phyloP scores from a whole-genome alignment of 2,113 vertebrate genomes.

The Meriones unguiculatus region DNA sequence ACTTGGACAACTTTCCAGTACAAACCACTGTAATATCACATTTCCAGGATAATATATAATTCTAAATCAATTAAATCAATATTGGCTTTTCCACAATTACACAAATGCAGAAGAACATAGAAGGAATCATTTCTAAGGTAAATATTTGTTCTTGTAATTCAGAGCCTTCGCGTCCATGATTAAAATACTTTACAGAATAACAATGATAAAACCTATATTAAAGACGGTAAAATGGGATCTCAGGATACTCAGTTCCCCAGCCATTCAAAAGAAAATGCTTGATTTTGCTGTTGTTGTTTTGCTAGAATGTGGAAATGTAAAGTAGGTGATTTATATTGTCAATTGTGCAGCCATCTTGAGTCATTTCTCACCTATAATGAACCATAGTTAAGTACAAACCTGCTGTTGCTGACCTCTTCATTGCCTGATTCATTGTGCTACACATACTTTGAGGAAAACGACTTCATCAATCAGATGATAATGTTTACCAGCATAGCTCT shows the following conservation, averaged over 20 bases:
- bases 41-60: constrained; percentile 8
- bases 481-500: constrained; percentile 80
- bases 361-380: constrained; percentile 82
- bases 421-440: constrained; percentile 81
- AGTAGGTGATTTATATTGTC: constrained; percentile 75
- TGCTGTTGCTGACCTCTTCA: constrained; percentile 83
- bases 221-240: neutral
- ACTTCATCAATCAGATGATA: constrained; percentile 83
- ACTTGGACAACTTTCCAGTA: neutral
- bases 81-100: neutral
- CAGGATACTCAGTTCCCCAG: neutral
- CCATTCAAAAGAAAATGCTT: constrained; percentile 62
- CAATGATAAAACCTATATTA: constrained; percentile 3
- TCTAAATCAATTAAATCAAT: neutral
- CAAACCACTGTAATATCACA: neutral
- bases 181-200: neutral
- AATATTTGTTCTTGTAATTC: neutral
- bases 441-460: constrained; percentile 76
- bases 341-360: constrained; percentile 70
- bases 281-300: neutral
- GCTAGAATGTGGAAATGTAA: constrained; percentile 65
- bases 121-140: neutral
- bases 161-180: neutral
- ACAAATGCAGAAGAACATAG: neutral
- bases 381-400: constrained; percentile 77